A percentile compares a stretch with the other conserved stretches of the same genome.
Conservation (phyloP, 2,113 vertebrate genomes). For the Plecturocebus donacophilus region DNA sequence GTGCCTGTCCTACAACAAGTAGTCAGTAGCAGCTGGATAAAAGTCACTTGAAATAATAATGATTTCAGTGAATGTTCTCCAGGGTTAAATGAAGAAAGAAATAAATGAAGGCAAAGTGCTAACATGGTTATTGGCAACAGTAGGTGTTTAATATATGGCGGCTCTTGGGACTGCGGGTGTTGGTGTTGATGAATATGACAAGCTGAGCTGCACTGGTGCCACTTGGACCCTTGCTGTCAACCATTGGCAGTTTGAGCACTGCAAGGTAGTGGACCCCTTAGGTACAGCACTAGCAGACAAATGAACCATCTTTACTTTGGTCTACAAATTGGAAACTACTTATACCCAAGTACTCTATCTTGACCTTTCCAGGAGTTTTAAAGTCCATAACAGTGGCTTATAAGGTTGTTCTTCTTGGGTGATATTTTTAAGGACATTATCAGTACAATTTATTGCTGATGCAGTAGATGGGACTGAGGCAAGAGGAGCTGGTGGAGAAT, state of each 20-base stretch:
- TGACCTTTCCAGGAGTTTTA: background rate
- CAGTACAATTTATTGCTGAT: background rate
- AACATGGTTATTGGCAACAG: background rate
- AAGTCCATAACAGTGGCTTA: background rate
- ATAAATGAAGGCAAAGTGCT: background rate
- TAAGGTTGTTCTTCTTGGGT: background rate
- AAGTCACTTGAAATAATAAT: background rate
- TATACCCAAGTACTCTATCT: background rate
- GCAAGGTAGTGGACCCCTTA: background rate
- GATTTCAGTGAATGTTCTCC: background rate
- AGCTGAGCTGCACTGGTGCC: background rate
- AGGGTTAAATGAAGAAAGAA: background rate
- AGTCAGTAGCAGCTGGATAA: background rate
- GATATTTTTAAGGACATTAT: background rate
- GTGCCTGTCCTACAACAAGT: background rate
- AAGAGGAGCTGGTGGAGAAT: background rate
- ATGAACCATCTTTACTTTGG: background rate
- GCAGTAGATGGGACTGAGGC: background rate
- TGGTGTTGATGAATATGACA: background rate
- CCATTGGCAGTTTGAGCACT: background rate
- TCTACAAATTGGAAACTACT: background rate
- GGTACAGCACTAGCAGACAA: background rate
- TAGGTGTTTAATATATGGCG: background rate
- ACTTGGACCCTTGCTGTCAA: rapidly evolving
- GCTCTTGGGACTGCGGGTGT: background rate